A percentile compares a stretch with the other conserved stretches of the same genome.
These are phyloP conservation scores for Alligator mississippiensis DNA, from an alignment of 2,113 vertebrate species.

Conservation along the genomic window DNA sequence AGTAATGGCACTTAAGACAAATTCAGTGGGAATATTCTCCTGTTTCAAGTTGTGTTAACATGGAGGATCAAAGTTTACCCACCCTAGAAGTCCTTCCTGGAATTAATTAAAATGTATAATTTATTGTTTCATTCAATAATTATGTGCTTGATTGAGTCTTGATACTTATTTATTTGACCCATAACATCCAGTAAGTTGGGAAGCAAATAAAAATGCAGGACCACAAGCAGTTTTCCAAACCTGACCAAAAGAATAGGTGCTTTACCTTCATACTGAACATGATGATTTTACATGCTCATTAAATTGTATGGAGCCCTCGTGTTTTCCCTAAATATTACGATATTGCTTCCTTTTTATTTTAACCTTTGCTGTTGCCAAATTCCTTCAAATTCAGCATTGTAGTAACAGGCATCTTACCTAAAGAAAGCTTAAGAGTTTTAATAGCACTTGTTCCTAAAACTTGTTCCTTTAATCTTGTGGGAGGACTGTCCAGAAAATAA, in stretches of 20 bases:
- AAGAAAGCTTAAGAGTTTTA: background rate
- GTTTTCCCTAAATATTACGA: background rate
- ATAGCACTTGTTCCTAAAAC: background rate
- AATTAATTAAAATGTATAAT: background rate
- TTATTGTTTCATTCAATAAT: background rate
- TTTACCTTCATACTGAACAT: background rate
- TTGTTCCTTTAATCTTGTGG: background rate
- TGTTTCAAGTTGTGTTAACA: background rate
- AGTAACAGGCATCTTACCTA: background rate
- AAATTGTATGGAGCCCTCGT: background rate
- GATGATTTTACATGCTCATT: background rate
- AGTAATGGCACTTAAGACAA: background rate
- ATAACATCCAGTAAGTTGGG: background rate
- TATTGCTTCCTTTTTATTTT: background rate
- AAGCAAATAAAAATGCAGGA: background rate
- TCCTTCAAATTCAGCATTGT: background rate
- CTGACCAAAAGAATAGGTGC: background rate
- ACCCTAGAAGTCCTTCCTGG: background rate
- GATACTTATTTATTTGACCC: background rate
- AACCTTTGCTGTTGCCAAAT: background rate
- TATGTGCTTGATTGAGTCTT: no score
- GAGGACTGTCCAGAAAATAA: background rate
- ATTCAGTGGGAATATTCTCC: background rate
- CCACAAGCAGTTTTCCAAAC: background rate
- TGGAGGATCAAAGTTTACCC: background rate